phyloP scores from a whole-genome alignment of 2,797 vertebrate genomes.

The Babyrousa celebensis region DNA sequence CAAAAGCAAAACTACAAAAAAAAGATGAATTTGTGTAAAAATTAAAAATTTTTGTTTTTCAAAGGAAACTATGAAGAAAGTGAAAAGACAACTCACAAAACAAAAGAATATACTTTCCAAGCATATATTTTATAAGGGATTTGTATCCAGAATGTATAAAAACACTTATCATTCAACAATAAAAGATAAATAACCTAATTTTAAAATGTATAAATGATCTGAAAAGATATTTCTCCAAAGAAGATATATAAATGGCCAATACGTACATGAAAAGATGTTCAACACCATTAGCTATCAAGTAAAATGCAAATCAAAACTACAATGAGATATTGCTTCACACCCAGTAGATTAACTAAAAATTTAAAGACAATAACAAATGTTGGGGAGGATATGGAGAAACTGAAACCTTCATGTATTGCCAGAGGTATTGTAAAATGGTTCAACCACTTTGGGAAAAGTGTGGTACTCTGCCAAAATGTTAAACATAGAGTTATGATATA shows the following conservation, averaged over 20 bases:
- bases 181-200: neutral
- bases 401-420: neutral
- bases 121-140: neutral
- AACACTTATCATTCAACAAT: conserved; percentile 19
- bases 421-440: neutral
- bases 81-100: neutral
- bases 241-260: neutral
- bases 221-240: neutral
- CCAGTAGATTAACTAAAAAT: neutral
- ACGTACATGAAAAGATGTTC: neutral
- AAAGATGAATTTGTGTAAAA: neutral
- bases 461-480: neutral
- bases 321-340: neutral
- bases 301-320: neutral
- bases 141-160: neutral
- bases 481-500: neutral
- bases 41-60: neutral
- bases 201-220: neutral
- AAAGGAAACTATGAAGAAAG: neutral
- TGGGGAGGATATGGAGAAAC: neutral
- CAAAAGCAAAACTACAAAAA: conserved; percentile 26
- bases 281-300: neutral
- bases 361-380: conserved; percentile 12
- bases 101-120: neutral
- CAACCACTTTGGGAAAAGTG: neutral